These are phyloP conservation scores for Sapajus apella DNA, from an alignment of 2,113 vertebrate genomes.

Conservation along the genomic window DNA sequence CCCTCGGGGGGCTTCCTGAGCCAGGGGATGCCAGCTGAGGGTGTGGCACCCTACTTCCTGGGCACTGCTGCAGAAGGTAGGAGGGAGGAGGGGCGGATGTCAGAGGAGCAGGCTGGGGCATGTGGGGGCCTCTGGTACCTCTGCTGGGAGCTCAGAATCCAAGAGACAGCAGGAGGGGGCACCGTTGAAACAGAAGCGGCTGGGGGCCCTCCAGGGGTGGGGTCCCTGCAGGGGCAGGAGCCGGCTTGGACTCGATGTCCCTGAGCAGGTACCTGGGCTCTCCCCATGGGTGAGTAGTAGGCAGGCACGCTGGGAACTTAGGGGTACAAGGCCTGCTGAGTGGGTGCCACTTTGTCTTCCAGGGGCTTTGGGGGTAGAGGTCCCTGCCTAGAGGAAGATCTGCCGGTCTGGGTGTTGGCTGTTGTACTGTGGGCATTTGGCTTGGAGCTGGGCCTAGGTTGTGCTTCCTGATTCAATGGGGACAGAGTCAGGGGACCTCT, in stretches of 20 bases:
- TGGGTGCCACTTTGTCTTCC: rapidly evolving
- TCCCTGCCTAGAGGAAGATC: rapidly evolving
- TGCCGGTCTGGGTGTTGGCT: rapidly evolving
- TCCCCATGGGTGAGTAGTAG: rapidly evolving
- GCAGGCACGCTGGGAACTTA: no score
- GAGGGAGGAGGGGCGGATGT: background rate
- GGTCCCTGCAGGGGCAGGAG: no score
- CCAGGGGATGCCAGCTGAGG: background rate
- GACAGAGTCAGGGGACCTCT: background rate
- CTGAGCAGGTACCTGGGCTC: background rate
- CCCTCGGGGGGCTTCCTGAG: background rate
- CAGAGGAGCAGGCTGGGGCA: constrained; percentile 7
- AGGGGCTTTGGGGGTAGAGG: background rate
- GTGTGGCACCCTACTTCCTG: background rate
- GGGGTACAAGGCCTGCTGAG: background rate
- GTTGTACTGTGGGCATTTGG: rapidly evolving
- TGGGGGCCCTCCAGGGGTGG: rapidly evolving
- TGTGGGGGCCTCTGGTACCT: background rate
- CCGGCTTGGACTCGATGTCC: rapidly evolving
- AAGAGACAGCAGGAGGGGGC: rapidly evolving
- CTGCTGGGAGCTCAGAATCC: rapidly evolving
- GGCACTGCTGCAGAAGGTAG: background rate
- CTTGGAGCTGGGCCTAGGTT: background rate
- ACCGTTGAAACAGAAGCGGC: background rate
- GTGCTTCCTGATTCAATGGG: background rate